Conservation (phyloP, 1,140 invertebrate species). For the Helicoverpa armigera region DNA sequence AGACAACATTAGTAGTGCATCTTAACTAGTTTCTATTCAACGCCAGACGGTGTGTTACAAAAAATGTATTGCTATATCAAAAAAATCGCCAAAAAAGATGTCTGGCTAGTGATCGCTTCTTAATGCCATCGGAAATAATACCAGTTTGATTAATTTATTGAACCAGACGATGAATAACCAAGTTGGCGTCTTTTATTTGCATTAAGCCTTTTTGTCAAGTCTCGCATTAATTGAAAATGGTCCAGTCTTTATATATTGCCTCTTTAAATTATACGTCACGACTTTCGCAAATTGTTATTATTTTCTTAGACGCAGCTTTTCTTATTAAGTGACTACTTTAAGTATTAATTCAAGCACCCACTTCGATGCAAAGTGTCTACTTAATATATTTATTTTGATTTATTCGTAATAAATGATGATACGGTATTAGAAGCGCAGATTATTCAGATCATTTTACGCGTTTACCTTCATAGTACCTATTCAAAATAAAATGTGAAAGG, state of each 20-base stretch:
- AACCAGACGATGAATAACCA: constrained; percentile 10
- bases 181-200: neutral
- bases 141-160: constrained; percentile 33
- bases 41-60: neutral
- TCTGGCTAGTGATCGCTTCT: constrained; percentile 15
- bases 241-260: neutral
- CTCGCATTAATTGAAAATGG: constrained; percentile 16
- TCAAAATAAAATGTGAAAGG: too few relatives aligned
- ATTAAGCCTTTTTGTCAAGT: neutral
- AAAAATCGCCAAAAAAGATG: constrained; percentile 27
- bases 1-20: constrained; percentile 30
- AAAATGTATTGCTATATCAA: constrained; percentile 19
- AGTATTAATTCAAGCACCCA: too few relatives aligned
- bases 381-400: too few relatives aligned
- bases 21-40: constrained; percentile 26
- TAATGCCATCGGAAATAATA: constrained; percentile 25
- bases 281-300: neutral
- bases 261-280: constrained; percentile 1
- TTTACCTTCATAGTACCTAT: too few relatives aligned
- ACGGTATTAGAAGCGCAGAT: too few relatives aligned
- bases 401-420: too few relatives aligned
- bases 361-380: too few relatives aligned
- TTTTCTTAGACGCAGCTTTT: too few relatives aligned
- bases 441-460: too few relatives aligned
- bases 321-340: too few relatives aligned